Evolutionary conservation across 64 coral and sea anemone species (phyloP).

Genomic region (Trachythela sp.): DNA sequence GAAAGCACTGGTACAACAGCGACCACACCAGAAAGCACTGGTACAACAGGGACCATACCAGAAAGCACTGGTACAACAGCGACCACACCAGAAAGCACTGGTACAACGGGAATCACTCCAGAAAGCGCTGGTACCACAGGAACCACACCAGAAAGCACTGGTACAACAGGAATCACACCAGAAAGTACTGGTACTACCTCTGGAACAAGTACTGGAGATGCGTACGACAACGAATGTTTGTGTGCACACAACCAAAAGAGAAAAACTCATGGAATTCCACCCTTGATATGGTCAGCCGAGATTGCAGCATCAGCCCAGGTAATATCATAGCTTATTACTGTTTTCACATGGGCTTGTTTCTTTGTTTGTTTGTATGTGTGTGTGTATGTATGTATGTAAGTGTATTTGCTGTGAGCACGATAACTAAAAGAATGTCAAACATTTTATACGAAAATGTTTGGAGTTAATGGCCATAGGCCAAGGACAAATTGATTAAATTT

Average conservation of each 20-base stretch:
- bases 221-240: background rate
- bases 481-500: too few relatives aligned
- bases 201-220: background rate
- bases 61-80: background rate
- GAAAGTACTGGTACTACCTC: background rate
- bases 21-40: background rate
- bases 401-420: too few relatives aligned
- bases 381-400: too few relatives aligned
- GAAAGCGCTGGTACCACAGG: background rate
- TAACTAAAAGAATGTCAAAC: too few relatives aligned
- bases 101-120: background rate
- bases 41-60: background rate
- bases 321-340: background rate
- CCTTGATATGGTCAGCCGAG: background rate
- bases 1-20: background rate
- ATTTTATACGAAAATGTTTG: too few relatives aligned
- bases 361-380: too few relatives aligned
- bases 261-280: background rate
- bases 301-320: background rate
- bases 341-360: too few relatives aligned
- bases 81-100: background rate
- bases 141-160: background rate
- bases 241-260: slow-evolving; percentile 20
- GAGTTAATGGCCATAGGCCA: too few relatives aligned
- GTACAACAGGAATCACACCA: background rate